Conservation (phyloP, 2,113 vertebrate genomes). For the Egretta garzetta region DNA sequence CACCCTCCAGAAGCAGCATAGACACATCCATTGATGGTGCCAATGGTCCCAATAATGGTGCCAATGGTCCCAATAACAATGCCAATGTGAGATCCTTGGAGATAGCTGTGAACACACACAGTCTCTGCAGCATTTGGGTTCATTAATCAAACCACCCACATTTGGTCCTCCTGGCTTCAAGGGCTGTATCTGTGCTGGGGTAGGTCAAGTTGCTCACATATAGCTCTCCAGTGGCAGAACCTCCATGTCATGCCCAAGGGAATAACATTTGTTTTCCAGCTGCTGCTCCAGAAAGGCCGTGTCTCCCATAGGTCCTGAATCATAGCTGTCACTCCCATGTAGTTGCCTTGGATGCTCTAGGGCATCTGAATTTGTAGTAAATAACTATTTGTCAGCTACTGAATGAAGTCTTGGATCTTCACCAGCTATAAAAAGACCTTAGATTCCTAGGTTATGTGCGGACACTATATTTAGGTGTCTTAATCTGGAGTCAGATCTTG, state of each 20-base stretch:
- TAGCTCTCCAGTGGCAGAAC: not conserved
- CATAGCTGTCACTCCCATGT: not conserved
- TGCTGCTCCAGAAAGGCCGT: not conserved
- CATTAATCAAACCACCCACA: not conserved
- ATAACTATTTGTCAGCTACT: not conserved
- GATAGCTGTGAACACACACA: not conserved
- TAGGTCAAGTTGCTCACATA: not conserved
- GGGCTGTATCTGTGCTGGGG: not conserved
- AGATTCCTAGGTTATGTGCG: not conserved
- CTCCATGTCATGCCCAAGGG: not conserved
- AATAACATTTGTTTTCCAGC: not conserved
- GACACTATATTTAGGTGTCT: not conserved
- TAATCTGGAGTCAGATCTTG: not conserved
- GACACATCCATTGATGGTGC: not conserved
- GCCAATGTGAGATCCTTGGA: not conserved
- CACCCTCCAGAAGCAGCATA: not conserved
- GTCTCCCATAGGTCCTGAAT: not conserved
- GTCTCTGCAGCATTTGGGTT: not conserved
- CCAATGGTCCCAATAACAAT: not conserved
- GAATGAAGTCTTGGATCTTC: not conserved
- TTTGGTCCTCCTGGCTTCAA: not conserved
- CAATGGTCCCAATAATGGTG: not conserved
- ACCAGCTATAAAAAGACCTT: not conserved
- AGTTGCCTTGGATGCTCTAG: not conserved
- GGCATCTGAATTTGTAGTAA: not conserved